Evolutionary conservation across 2,113 vertebrate species (phyloP).

Genomic region (Tenrec ecaudatus): DNA sequence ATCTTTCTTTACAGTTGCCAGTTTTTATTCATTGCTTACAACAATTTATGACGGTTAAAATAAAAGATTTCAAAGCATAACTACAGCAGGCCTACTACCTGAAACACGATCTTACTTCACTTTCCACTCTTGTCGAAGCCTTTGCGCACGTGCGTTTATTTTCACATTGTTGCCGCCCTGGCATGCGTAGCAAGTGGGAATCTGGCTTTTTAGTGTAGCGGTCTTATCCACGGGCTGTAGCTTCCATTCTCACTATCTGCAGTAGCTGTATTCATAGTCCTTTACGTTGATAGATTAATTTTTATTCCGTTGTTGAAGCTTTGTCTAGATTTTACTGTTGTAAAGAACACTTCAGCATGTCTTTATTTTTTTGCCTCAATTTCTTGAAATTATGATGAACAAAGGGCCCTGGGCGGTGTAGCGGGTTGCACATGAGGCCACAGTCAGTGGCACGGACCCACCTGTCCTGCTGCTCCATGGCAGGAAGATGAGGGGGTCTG

Average conservation of each 20-base stretch:
- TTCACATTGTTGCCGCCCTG: background rate
- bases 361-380: background rate
- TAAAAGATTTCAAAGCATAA: background rate
- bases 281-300: background rate
- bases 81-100: background rate
- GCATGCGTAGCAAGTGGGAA: slow-evolving; percentile 24
- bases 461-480: too few relatives aligned
- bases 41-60: slow-evolving; percentile 23
- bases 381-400: background rate
- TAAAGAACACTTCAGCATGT: slow-evolving; percentile 15
- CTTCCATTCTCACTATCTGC: background rate
- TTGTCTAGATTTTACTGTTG: slow-evolving; percentile 19
- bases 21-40: slow-evolving; percentile 10
- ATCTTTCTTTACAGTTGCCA: slow-evolving; percentile 43
- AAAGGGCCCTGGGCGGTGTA: too few relatives aligned
- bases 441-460: too few relatives aligned
- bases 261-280: background rate
- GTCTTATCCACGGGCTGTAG: background rate
- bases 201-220: slow-evolving; percentile 1
- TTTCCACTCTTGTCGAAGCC: slow-evolving; percentile 23
- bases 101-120: slow-evolving; percentile 40
- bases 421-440: too few relatives aligned
- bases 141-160: slow-evolving; percentile 3
- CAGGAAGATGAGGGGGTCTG: too few relatives aligned
- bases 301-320: background rate